Evolutionary conservation across 2,797 vertebrate species (phyloP).

Genomic region (Enteromius fasciolatus): DNA sequence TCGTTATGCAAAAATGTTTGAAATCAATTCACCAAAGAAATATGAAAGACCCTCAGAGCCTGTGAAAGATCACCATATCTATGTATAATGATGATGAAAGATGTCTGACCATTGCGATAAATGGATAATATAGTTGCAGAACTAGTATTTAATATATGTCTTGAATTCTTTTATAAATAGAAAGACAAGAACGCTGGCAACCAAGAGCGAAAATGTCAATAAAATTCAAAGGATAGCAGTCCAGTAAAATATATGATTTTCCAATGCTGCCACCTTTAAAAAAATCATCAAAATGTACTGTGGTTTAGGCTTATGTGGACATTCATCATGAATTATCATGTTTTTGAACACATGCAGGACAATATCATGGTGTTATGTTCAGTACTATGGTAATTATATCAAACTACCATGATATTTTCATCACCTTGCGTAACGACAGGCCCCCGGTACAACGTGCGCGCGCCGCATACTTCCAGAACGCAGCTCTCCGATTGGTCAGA

Average conservation of each 20-base stretch:
- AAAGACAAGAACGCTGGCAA: background rate
- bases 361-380: no score
- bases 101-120: background rate
- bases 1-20: no score
- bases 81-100: background rate
- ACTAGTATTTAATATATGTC: background rate
- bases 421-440: no score
- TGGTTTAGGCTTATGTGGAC: background rate
- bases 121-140: background rate
- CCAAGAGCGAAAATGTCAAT: background rate
- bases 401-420: background rate
- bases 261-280: background rate
- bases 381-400: background rate
- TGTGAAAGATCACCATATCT: no score
- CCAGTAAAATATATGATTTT: background rate
- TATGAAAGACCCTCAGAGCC: no score
- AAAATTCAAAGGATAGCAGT: background rate
- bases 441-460: background rate
- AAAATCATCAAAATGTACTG: no score
- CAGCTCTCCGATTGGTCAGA: constrained; percentile 67
- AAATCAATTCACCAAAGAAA: no score
- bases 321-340: background rate
- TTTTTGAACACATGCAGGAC: background rate
- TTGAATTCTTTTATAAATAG: background rate
- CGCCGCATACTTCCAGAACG: background rate